These are phyloP conservation scores for Apamea crenata DNA, from an alignment of 2,888 invertebrate species.

Conservation along the genomic window DNA sequence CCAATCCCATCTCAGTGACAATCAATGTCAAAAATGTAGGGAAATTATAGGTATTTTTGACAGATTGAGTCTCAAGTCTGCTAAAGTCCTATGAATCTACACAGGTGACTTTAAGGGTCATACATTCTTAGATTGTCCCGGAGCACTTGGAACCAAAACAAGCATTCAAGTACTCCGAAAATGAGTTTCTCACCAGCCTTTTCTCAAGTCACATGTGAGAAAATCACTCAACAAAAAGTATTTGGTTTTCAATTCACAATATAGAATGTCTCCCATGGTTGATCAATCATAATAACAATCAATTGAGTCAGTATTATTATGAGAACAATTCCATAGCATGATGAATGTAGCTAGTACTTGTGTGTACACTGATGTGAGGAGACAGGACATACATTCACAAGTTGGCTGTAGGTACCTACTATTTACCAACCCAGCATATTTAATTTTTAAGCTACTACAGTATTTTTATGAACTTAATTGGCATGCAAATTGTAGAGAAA, in stretches of 20 bases:
- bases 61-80: no score
- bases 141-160: not conserved
- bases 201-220: not conserved
- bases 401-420: not conserved
- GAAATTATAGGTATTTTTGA: no score
- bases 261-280: not conserved
- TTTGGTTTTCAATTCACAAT: not conserved
- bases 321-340: not conserved
- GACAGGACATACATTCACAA: not conserved
- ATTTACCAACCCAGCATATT: not conserved
- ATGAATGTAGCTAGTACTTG: not conserved
- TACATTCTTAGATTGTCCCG: not conserved
- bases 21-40: no score
- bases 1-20: no score
- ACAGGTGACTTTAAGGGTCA: not conserved
- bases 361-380: not conserved
- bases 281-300: not conserved
- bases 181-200: not conserved
- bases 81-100: not conserved
- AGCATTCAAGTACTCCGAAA: not conserved
- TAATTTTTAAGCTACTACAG: not conserved
- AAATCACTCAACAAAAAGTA: not conserved
- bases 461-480: not conserved
- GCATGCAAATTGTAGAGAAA: not conserved
- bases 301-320: conserved; percentile 1